Percentiles rank a stretch among this genome's conserved stretches.
These are phyloP conservation scores for Saccopteryx leptura DNA, from an alignment of 2,113 vertebrate species.

Conservation along the genomic window DNA sequence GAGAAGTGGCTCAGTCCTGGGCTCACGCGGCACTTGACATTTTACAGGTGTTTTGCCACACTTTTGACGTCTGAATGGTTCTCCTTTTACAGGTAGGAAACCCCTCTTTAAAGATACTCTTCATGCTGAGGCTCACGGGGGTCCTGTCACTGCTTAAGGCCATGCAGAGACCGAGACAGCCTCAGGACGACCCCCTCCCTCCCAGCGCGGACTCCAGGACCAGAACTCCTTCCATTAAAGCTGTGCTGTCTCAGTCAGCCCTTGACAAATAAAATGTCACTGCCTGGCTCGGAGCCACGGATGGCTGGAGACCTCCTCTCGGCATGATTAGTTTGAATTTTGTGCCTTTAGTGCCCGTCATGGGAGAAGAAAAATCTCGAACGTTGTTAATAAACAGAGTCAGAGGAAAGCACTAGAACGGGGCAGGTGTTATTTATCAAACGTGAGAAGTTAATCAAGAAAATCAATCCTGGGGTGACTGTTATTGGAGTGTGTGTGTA, in stretches of 20 bases:
- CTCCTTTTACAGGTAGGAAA: not conserved
- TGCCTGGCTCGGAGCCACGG: not conserved
- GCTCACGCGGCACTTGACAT: not conserved
- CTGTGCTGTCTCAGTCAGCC: not conserved
- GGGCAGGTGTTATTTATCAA: conserved; percentile 69
- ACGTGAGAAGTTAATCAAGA: not conserved
- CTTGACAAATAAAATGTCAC: conserved; percentile 51
- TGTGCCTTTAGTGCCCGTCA: conserved; percentile 52
- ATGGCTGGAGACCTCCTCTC: conserved; percentile 31
- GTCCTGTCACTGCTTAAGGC: not conserved
- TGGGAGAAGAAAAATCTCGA: conserved; percentile 70
- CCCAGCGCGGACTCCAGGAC: not conserved
- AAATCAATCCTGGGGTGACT: conserved; percentile 21
- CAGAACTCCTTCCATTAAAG: not conserved
- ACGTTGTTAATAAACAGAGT: conserved; percentile 70
- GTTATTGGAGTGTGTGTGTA: not conserved
- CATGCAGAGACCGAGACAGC: accelerated
- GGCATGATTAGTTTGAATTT: conserved; percentile 5
- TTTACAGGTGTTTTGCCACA: not conserved
- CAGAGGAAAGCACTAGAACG: conserved; percentile 11
- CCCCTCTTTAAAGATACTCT: not conserved
- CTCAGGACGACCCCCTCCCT: not conserved
- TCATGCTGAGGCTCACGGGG: not conserved
- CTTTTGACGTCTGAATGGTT: not conserved
- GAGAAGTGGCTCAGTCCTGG: not conserved